Conservation (phyloP, 2,888 invertebrate species). For the Boloria euphrosyne region DNA sequence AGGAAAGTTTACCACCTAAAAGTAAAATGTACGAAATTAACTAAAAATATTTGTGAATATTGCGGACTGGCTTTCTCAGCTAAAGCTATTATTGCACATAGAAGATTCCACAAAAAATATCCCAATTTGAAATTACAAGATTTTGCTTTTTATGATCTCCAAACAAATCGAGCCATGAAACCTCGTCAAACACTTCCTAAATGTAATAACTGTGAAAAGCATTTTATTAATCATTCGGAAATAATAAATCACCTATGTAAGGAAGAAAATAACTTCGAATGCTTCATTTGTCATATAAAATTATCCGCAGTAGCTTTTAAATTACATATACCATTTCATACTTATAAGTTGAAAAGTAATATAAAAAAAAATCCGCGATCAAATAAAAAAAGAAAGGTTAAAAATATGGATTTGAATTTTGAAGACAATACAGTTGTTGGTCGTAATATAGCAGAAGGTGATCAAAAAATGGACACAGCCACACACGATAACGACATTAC, state of each 20-base stretch:
- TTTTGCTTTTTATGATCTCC: slow-evolving; percentile 58
- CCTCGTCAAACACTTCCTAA: slow-evolving; percentile 62
- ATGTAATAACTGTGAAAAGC: slow-evolving; percentile 56
- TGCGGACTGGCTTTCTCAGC: slow-evolving; percentile 61
- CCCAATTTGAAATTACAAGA: slow-evolving; percentile 53
- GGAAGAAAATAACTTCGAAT: slow-evolving; percentile 50
- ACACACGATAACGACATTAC: background rate
- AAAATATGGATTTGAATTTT: background rate
- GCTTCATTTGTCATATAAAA: slow-evolving; percentile 57
- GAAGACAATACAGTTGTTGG: slow-evolving; percentile 3
- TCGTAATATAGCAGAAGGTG: background rate
- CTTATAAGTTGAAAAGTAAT: slow-evolving; percentile 46
- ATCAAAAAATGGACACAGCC: background rate
- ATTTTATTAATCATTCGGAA: slow-evolving; percentile 53
- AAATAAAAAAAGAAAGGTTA: background rate
- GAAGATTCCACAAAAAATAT: slow-evolving; percentile 49
- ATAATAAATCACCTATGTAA: slow-evolving; percentile 53
- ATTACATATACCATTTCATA: slow-evolving; percentile 63
- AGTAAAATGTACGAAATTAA: slow-evolving; percentile 48
- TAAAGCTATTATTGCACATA: slow-evolving; percentile 50
- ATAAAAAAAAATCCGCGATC: slow-evolving; percentile 1
- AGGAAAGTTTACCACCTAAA: slow-evolving; percentile 48
- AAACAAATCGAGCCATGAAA: slow-evolving; percentile 49
- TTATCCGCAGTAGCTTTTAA: slow-evolving; percentile 55
- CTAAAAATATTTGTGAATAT: slow-evolving; percentile 50